These are phyloP conservation scores for Otolemur garnettii DNA, from an alignment of 2,113 vertebrate genomes.

Conservation along the genomic window DNA sequence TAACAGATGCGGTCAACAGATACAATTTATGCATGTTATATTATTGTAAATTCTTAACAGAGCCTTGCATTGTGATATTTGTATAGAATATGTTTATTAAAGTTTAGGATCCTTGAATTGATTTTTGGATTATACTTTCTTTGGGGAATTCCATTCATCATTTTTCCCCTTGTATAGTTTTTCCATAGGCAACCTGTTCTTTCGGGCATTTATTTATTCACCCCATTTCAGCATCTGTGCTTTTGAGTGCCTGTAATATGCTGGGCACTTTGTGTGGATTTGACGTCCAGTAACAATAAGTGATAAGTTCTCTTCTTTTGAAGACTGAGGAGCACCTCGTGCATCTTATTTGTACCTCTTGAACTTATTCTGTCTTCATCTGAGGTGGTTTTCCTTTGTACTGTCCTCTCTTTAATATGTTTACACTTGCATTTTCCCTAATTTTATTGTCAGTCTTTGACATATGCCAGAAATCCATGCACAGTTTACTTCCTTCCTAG, in stretches of 20 bases:
- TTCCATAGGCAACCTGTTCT: background rate
- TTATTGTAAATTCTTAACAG: background rate
- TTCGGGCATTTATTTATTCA: background rate
- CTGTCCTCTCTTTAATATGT: background rate
- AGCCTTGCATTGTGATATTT: background rate
- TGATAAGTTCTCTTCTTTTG: background rate
- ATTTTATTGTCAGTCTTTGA: background rate
- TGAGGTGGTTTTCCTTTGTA: conserved; percentile 6
- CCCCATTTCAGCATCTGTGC: background rate
- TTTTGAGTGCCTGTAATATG: background rate
- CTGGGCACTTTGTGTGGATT: background rate
- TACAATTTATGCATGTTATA: background rate
- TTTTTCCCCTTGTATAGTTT: background rate
- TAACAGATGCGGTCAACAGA: background rate
- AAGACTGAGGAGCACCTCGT: background rate
- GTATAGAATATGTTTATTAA: background rate
- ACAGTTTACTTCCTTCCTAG: background rate
- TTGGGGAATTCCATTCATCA: background rate
- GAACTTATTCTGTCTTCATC: background rate
- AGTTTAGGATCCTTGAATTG: background rate
- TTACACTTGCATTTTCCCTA: background rate
- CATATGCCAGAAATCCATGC: background rate
- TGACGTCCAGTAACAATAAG: background rate
- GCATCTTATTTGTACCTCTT: conserved; percentile 21
- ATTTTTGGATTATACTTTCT: conserved; percentile 10